Conservation (phyloP, 1,140 invertebrate genomes). For the Homalodisca vitripennis region DNA sequence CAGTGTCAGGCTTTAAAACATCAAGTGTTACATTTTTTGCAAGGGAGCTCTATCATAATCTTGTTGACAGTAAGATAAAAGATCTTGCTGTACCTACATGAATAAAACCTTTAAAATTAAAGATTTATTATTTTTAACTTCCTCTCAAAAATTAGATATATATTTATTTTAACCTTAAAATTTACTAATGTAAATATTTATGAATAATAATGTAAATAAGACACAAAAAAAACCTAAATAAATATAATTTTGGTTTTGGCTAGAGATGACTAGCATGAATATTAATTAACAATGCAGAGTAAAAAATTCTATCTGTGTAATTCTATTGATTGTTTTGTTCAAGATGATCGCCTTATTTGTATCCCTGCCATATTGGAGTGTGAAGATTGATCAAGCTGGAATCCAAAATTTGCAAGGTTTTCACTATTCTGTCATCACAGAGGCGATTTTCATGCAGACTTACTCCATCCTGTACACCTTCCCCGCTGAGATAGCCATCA, state of each 20-base stretch:
- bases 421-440: conserved; percentile 64
- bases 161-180: too few species aligned
- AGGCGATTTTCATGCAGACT: conserved; percentile 67
- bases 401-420: conserved; percentile 70
- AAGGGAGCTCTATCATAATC: too few species aligned
- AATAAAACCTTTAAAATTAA: too few species aligned
- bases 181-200: neutral
- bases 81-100: too few species aligned
- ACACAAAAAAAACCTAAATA: neutral
- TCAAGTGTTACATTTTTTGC: too few species aligned
- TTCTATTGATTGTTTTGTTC: conserved; percentile 19
- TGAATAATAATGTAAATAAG: neutral
- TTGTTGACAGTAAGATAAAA: too few species aligned
- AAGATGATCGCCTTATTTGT: conserved; percentile 64
- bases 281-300: conserved; percentile 26
- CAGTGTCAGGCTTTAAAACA: too few species aligned
- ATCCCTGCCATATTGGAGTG: conserved; percentile 57
- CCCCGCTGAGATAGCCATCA: conserved; percentile 62
- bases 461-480: conserved; percentile 68
- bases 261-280: neutral
- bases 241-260: neutral
- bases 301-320: conserved; percentile 1
- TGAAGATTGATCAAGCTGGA: conserved; percentile 54
- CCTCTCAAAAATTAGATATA: too few species aligned
- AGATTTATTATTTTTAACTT: too few species aligned